phyloP scores from a whole-genome alignment of 2,888 invertebrate species.

The Tyria jacobaeae region DNA sequence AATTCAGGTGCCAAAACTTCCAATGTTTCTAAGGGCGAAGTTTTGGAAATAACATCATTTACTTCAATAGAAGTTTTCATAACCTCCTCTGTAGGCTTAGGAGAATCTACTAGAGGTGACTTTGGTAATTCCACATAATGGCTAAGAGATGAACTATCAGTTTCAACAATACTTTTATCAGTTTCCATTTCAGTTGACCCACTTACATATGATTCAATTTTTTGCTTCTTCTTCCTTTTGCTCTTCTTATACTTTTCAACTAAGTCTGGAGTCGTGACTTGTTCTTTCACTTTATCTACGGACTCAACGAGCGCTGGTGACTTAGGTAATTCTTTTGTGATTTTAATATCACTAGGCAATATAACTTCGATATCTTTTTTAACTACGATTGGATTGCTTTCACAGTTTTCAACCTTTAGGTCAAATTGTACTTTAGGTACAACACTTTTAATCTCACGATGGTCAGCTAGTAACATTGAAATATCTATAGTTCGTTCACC shows the following conservation, averaged over 20 bases:
- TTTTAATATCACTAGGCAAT: constrained; percentile 67
- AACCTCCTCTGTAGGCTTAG: constrained; percentile 67
- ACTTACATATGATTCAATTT: constrained; percentile 70
- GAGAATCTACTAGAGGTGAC: constrained; percentile 82
- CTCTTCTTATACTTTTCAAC: constrained; percentile 81
- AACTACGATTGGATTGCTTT: constrained; percentile 61
- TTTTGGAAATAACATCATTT: background rate
- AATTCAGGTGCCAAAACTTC: background rate
- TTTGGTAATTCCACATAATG: constrained; percentile 77
- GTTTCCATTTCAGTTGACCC: constrained; percentile 67
- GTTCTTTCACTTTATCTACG: constrained; percentile 67
- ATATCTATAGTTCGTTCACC: constrained; percentile 69
- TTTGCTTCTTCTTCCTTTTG: constrained; percentile 89
- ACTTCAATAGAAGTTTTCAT: constrained; percentile 39
- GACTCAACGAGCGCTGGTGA: constrained; percentile 54
- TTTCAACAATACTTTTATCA: constrained; percentile 71
- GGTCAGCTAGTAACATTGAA: constrained; percentile 70
- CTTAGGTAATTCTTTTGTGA: constrained; percentile 56
- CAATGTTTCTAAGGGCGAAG: background rate
- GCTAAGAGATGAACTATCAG: constrained; percentile 77
- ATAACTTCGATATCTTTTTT: constrained; percentile 75
- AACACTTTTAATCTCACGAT: constrained; percentile 52
- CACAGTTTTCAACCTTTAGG: constrained; percentile 68
- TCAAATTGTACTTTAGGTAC: constrained; percentile 72
- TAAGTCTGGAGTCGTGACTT: constrained; percentile 53